Percentiles rank a stretch among this genome's conserved stretches.
phyloP scores from a whole-genome alignment of 1,140 invertebrate genomes.

The Hestina assimilis region DNA sequence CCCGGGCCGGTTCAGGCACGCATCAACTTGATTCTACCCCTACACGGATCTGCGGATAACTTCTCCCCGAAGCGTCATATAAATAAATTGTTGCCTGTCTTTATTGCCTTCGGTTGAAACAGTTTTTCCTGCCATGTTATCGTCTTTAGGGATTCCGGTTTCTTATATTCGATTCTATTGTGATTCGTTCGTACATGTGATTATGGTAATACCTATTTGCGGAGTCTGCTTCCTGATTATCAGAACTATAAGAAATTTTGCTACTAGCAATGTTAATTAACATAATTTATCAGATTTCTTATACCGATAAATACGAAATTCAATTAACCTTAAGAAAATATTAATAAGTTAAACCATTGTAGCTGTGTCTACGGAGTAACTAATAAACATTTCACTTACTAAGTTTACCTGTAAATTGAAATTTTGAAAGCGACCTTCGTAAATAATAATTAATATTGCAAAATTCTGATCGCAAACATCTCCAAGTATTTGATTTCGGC shows the following conservation, averaged over 20 bases:
- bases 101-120: constrained; percentile 58
- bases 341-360: neutral
- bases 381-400: neutral
- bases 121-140: constrained; percentile 61
- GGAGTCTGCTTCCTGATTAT: neutral
- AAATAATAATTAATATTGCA: constrained; percentile 24
- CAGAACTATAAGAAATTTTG: neutral
- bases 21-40: constrained; percentile 70
- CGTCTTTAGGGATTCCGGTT: constrained; percentile 53
- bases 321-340: neutral
- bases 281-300: too few species aligned
- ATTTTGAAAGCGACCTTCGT: constrained; percentile 11
- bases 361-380: neutral
- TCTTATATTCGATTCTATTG: constrained; percentile 56
- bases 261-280: too few species aligned
- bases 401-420: constrained; percentile 2
- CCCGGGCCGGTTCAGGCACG: constrained; percentile 40
- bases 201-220: constrained; percentile 48
- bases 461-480: constrained; percentile 23
- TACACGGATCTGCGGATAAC: constrained; percentile 54
- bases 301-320: neutral
- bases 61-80: constrained; percentile 71
- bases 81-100: constrained; percentile 74
- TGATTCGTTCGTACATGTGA: constrained; percentile 54
- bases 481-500: constrained; percentile 27